phyloP scores from a whole-genome alignment of 2,113 vertebrate genomes.

The Carassius carassius region DNA sequence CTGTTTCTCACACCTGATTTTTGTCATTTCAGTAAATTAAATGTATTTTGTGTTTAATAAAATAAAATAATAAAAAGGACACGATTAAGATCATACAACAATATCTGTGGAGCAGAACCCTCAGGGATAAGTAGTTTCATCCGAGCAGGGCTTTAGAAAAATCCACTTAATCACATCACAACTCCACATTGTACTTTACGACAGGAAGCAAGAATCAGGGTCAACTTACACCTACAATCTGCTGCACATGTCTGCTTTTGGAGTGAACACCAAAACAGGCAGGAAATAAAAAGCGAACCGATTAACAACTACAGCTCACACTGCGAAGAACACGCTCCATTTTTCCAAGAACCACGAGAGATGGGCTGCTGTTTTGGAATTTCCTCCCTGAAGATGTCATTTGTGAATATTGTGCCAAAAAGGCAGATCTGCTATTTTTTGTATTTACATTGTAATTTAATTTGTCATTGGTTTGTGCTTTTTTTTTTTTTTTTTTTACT shows the following conservation, averaged over 20 bases:
- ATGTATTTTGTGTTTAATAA: too few relatives aligned
- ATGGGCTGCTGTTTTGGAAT: constrained; percentile 1
- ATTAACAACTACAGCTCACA: constrained; percentile 7
- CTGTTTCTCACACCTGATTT: neutral
- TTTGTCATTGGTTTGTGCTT: neutral
- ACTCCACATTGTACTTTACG: neutral
- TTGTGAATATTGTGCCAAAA: constrained; percentile 8
- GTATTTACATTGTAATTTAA: too few relatives aligned
- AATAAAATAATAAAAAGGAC: too few relatives aligned
- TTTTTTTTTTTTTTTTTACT: neutral
- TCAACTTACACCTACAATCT: neutral
- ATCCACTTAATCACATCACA: neutral
- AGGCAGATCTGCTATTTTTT: neutral
- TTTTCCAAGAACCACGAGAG: constrained; percentile 19
- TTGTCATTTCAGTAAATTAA: neutral
- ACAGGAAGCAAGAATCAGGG: constrained; percentile 4
- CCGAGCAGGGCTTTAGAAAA: constrained; percentile 2
- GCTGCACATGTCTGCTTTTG: neutral
- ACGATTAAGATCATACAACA: too few relatives aligned
- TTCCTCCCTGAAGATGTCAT: neutral
- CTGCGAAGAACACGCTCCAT: constrained; percentile 1
- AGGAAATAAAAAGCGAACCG: neutral
- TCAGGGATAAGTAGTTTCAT: neutral
- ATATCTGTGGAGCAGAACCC: too few relatives aligned
- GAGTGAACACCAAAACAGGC: neutral